phyloP scores from a whole-genome alignment of 2,113 vertebrate genomes.

The Bucco capensis region DNA sequence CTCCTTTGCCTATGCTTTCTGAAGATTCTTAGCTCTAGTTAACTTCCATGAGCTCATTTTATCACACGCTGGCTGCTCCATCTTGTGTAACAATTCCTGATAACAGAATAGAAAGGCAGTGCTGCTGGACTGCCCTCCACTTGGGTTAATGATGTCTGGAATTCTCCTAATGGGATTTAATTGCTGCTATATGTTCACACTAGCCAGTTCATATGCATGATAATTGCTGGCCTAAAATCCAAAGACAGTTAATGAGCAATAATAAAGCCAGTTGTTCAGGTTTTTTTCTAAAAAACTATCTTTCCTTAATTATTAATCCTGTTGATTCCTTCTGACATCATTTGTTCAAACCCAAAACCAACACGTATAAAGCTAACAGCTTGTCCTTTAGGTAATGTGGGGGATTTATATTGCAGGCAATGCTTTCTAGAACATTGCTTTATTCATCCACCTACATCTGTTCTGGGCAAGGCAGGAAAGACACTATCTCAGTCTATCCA shows the following conservation, averaged over 20 bases:
- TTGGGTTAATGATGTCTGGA: background rate
- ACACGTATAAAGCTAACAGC: background rate
- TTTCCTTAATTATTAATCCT: background rate
- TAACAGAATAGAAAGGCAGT: background rate
- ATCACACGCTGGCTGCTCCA: background rate
- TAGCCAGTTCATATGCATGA: background rate
- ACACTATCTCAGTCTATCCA: background rate
- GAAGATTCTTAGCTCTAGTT: background rate
- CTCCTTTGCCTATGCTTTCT: background rate
- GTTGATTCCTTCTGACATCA: background rate
- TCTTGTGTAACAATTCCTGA: background rate
- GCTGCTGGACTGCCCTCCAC: background rate
- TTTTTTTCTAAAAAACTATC: background rate
- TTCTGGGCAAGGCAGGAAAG: constrained; percentile 15
- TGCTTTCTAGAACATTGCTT: constrained; percentile 30
- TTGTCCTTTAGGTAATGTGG: background rate
- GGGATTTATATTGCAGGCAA: background rate
- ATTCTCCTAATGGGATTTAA: background rate
- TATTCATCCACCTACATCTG: background rate
- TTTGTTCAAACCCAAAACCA: constrained; percentile 4
- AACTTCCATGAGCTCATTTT: background rate
- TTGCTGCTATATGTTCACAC: background rate
- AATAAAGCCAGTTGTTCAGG: background rate
- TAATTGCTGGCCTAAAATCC: background rate
- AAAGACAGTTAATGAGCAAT: background rate